Conservation (phyloP, 2,888 invertebrate genomes). For the Psococerastis gibbosa region DNA sequence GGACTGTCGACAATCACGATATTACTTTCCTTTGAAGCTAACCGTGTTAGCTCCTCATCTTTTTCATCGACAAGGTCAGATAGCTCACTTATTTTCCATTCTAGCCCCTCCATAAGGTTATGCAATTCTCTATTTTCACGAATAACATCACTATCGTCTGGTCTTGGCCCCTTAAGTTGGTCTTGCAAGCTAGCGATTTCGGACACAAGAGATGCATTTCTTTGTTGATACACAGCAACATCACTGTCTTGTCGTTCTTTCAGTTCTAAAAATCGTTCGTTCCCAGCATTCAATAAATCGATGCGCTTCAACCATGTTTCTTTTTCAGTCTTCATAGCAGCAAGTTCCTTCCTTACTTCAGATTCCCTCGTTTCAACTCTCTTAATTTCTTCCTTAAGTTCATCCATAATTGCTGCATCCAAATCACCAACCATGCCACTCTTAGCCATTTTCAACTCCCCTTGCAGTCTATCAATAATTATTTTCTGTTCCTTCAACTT, state of each 20-base stretch:
- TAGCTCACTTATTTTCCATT: constrained; percentile 19
- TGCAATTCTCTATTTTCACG: constrained; percentile 41
- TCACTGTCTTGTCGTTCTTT: constrained; percentile 67
- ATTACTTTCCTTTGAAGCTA: too few relatives aligned
- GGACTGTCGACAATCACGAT: constrained; percentile 15
- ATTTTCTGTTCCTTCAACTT: constrained; percentile 69
- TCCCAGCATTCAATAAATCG: constrained; percentile 52
- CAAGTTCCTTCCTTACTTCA: constrained; percentile 36
- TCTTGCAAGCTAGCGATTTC: constrained; percentile 16
- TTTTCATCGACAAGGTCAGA: constrained; percentile 22
- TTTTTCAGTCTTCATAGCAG: constrained; percentile 45
- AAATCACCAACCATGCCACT: constrained; percentile 39
- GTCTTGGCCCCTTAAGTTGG: constrained; percentile 32
- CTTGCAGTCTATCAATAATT: constrained; percentile 38
- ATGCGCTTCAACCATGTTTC: constrained; percentile 46
- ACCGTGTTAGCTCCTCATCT: constrained; percentile 15
- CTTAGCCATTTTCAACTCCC: constrained; percentile 33
- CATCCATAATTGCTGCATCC: constrained; percentile 62
- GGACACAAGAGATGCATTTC: constrained; percentile 23
- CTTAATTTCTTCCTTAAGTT: constrained; percentile 47
- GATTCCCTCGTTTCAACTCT: constrained; percentile 43
- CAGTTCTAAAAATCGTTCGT: constrained; percentile 57
- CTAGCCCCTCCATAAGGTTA: constrained; percentile 24
- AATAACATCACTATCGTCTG: constrained; percentile 36
- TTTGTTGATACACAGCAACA: constrained; percentile 48